Conservation (phyloP, 2,797 vertebrate genomes). For the Paedocypris micromegethes region DNA sequence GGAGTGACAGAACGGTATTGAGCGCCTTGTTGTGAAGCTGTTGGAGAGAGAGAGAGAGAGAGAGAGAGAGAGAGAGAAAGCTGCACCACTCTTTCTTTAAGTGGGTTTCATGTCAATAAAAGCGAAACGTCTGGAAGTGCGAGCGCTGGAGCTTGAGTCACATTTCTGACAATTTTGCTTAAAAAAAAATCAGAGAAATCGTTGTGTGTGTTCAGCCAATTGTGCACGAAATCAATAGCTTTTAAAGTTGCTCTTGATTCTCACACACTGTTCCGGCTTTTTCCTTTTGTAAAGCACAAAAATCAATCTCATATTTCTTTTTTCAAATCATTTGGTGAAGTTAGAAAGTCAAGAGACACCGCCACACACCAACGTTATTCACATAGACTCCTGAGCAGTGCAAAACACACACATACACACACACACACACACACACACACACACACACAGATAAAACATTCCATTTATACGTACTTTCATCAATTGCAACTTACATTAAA, state of each 20-base stretch:
- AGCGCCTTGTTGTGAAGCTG: too few relatives aligned
- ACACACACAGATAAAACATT: too few relatives aligned
- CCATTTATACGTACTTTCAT: too few relatives aligned
- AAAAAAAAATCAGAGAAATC: conserved; percentile 3
- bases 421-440: too few relatives aligned
- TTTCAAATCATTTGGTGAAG: conserved; percentile 5
- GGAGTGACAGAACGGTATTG: too few relatives aligned
- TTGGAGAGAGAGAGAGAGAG: too few relatives aligned
- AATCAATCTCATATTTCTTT: conserved; percentile 38
- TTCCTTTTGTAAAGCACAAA: conserved; percentile 16
- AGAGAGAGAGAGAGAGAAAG: too few relatives aligned
- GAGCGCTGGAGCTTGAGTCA: conserved; percentile 4
- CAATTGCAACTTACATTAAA: too few relatives aligned
- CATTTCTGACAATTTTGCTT: conserved; percentile 21
- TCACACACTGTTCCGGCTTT: conserved; percentile 20
- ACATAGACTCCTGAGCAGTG: not conserved
- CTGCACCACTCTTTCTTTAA: too few relatives aligned
- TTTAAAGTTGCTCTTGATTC: conserved; percentile 36
- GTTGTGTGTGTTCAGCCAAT: conserved; percentile 1
- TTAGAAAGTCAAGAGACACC: conserved; percentile 11
- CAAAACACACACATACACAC: not conserved
- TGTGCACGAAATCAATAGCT: conserved; percentile 34
- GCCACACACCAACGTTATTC: not conserved
- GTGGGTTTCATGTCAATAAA: not conserved
- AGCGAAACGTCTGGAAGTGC: conserved; percentile 17